These are phyloP conservation scores for Platyscapa corneri DNA, from an alignment of 1,140 invertebrate genomes.

Conservation along the genomic window DNA sequence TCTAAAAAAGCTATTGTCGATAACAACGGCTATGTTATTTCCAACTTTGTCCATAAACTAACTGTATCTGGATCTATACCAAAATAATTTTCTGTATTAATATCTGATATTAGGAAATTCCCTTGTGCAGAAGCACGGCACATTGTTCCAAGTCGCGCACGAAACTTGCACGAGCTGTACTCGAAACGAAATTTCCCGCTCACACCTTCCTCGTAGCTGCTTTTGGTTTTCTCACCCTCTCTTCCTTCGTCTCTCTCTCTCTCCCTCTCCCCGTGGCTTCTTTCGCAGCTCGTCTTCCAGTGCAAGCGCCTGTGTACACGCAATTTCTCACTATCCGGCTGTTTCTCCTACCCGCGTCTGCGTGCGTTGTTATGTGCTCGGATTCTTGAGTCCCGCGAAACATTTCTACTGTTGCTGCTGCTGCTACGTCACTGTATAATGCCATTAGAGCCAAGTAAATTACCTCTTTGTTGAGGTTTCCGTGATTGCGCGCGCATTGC, in stretches of 20 bases:
- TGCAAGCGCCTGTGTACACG: not conserved
- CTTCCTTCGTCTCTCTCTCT: not conserved
- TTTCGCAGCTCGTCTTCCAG: not conserved
- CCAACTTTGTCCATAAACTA: not conserved
- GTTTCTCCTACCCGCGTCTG: not conserved
- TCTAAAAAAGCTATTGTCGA: not conserved
- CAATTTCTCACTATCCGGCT: slow-evolving; percentile 20
- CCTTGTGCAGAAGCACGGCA: not conserved
- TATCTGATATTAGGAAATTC: not conserved
- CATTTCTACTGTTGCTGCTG: slow-evolving; percentile 14
- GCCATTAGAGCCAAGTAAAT: slow-evolving; percentile 59
- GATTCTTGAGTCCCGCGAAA: slow-evolving; percentile 20
- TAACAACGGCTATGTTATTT: not conserved
- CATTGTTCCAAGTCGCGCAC: not conserved
- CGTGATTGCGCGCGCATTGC: slow-evolving; percentile 52
- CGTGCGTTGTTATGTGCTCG: not conserved
- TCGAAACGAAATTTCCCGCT: not conserved
- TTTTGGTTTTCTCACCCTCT: not conserved
- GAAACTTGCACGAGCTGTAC: not conserved
- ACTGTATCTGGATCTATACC: not conserved
- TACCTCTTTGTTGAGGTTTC: slow-evolving; percentile 58
- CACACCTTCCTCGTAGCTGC: not conserved
- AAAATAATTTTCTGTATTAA: not conserved
- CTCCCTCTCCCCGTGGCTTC: not conserved
- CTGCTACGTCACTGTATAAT: slow-evolving; percentile 49